phyloP scores from a whole-genome alignment of 2,888 invertebrate genomes.

The Trachelus iudaicus region DNA sequence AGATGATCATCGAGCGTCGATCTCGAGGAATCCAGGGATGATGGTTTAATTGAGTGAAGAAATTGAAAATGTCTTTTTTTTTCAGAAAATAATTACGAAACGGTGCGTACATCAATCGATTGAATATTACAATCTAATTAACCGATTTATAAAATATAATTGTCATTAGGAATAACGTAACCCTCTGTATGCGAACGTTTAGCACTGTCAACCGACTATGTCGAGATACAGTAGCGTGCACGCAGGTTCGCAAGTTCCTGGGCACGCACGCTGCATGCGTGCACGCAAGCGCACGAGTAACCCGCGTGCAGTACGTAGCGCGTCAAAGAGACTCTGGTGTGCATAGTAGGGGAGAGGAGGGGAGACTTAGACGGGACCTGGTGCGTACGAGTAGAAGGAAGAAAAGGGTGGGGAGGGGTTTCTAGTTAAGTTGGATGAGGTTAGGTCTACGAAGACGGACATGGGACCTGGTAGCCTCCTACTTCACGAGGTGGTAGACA shows the following conservation, averaged over 20 bases:
- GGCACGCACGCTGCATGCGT: background rate
- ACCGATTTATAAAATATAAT: background rate
- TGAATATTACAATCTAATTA: background rate
- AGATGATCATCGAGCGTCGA: background rate
- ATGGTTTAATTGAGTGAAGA: background rate
- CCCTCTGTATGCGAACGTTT: background rate
- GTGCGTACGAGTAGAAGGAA: background rate
- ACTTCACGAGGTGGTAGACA: constrained; percentile 11
- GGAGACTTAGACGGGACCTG: constrained; percentile 14
- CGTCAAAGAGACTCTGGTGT: background rate
- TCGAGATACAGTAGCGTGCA: background rate
- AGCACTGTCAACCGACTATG: background rate
- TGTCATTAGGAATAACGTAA: background rate
- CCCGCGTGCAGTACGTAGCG: background rate
- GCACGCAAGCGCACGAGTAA: background rate
- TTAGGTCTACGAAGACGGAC: constrained; percentile 32
- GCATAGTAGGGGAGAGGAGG: constrained; percentile 37
- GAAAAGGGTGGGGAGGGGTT: background rate
- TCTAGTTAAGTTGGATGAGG: constrained; percentile 40
- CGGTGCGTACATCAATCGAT: background rate
- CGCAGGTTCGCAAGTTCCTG: background rate
- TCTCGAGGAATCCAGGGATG: background rate
- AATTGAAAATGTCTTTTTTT: too few relatives aligned
- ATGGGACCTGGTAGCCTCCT: constrained; percentile 44
- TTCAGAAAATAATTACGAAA: background rate